phyloP scores from a whole-genome alignment of 53 echinoderm and acorn worm genomes.

The Astropecten irregularis region DNA sequence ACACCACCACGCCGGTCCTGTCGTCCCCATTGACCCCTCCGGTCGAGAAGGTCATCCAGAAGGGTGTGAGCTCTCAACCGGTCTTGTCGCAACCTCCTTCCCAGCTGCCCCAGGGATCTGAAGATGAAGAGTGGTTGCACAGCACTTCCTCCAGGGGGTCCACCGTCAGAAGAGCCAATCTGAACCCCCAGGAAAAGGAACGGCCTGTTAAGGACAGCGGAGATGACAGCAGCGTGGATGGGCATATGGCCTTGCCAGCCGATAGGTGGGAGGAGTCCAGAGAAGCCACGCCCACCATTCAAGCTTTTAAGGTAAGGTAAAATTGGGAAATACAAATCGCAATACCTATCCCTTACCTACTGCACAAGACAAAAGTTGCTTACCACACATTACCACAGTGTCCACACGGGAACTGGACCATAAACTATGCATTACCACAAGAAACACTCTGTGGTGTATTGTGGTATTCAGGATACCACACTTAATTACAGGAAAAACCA shows the following conservation, averaged over 20 bases:
- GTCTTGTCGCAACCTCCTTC: conserved; percentile 8
- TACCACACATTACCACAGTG: too few species aligned
- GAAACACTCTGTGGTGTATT: too few species aligned
- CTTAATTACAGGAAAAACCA: too few species aligned
- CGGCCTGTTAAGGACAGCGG: background rate
- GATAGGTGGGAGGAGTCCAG: conserved; percentile 37
- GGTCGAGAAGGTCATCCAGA: background rate
- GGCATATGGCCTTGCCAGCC: conserved; percentile 19
- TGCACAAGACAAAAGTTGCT: too few species aligned
- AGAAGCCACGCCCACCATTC: conserved; percentile 72
- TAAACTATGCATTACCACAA: too few species aligned
- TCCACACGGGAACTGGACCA: too few species aligned
- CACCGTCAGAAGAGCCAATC: background rate
- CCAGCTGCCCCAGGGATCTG: background rate
- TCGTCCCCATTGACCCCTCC: conserved; percentile 13
- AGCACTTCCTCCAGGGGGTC: conserved; percentile 40
- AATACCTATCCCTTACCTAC: too few species aligned
- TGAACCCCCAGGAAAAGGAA: background rate
- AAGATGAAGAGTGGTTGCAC: conserved; percentile 36
- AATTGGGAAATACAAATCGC: too few species aligned
- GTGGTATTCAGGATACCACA: too few species aligned
- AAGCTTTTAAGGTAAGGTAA: conserved; percentile 57
- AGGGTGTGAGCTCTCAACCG: background rate
- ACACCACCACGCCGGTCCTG: conserved; percentile 47
- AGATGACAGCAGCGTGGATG: conserved; percentile 11